A percentile compares a stretch with the other conserved stretches of the same genome.
These are phyloP conservation scores for Microtus pennsylvanicus DNA, from an alignment of 2,113 vertebrate species.

Conservation along the genomic window DNA sequence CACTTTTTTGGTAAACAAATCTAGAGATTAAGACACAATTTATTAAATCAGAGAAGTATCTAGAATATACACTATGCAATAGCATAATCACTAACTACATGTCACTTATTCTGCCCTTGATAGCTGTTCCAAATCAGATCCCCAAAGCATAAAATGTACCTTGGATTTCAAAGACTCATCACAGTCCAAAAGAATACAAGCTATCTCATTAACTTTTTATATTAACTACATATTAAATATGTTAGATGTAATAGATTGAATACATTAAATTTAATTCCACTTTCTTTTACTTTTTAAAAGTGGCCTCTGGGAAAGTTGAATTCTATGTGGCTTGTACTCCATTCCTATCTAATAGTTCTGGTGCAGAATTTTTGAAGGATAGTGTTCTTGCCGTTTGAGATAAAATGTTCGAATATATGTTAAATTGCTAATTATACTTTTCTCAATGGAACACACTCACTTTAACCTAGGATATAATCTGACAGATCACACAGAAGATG, in stretches of 20 bases:
- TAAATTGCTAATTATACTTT: slow-evolving; percentile 82
- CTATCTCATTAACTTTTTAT: slow-evolving; percentile 24
- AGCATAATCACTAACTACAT: neutral
- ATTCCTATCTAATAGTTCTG: neutral
- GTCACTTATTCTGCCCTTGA: neutral
- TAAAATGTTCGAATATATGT: slow-evolving; percentile 53
- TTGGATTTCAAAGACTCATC: neutral
- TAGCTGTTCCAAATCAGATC: neutral
- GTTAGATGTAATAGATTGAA: neutral
- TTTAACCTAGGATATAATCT: slow-evolving; percentile 83
- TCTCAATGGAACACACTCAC: slow-evolving; percentile 75
- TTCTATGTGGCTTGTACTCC: neutral
- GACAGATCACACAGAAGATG: slow-evolving; percentile 86
- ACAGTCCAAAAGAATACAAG: neutral
- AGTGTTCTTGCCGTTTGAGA: neutral
- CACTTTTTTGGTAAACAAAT: neutral
- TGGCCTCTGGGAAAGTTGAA: neutral
- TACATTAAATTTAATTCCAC: slow-evolving; percentile 35
- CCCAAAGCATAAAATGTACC: neutral
- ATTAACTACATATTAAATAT: neutral
- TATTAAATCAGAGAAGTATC: neutral
- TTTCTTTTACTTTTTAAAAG: slow-evolving; percentile 5
- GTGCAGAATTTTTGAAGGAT: neutral
- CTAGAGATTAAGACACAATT: neutral
- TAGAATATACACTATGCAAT: neutral